Evolutionary conservation across 2,113 vertebrate genomes (phyloP).

Genomic region (Odontesthes bonariensis): DNA sequence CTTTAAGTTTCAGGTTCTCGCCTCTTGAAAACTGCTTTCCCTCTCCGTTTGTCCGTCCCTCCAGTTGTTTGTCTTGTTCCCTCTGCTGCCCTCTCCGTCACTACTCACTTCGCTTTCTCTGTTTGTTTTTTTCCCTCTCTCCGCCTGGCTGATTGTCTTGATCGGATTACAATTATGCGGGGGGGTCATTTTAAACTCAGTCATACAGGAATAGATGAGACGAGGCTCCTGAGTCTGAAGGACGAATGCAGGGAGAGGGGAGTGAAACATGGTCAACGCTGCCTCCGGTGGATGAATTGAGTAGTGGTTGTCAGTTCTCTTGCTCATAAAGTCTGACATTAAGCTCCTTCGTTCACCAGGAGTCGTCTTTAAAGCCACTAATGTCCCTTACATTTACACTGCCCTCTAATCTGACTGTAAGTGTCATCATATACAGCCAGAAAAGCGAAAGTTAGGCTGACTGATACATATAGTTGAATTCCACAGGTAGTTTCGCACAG

Average conservation of each 20-base stretch:
- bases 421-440: conserved; percentile 1
- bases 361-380: not conserved
- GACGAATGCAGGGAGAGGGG: conserved; percentile 1
- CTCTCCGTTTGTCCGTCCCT: not conserved
- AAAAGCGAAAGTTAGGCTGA: not conserved
- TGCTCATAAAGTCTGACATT: conserved; percentile 32
- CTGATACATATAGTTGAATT: not conserved
- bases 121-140: conserved; percentile 19
- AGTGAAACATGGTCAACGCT: conserved; percentile 46
- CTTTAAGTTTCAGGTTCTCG: not conserved
- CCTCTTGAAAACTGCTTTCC: conserved; percentile 1
- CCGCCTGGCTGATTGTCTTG: conserved; percentile 37
- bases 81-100: conserved; percentile 18
- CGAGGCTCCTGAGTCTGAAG: conserved; percentile 20
- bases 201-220: conserved; percentile 31
- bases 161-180: conserved; percentile 41
- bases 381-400: conserved; percentile 21
- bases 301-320: not conserved
- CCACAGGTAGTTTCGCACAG: not conserved
- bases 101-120: conserved; percentile 22
- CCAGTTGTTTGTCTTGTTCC: conserved; percentile 8
- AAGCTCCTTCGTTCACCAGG: not conserved
- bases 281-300: conserved; percentile 56
- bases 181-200: conserved; percentile 20
- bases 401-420: not conserved